Base-by-base conservation (phyloP, 2,888 invertebrate species). In the Cephalotes varians region DNA sequence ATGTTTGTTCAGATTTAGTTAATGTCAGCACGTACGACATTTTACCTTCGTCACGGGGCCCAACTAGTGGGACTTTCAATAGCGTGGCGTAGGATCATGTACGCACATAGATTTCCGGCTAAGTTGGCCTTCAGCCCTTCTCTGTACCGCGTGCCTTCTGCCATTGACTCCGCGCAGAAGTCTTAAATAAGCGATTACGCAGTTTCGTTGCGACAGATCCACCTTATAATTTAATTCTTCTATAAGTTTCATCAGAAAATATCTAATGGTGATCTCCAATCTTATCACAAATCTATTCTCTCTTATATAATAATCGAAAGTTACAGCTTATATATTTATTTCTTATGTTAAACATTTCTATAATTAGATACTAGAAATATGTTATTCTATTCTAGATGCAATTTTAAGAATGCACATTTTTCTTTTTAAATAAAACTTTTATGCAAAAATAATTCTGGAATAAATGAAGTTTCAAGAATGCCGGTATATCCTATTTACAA, bases 1-100 rank as follows among this genome's bases (percentile, higher is more conserved):
- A 79, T 93, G 93, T 93, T 93, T 94, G 92, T 91, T 93, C 93
- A 91, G 93, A 93, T 93, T 93, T 93, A 84, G 92, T 94, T 93
- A 93, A 92, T 92, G 92, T 91, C 91, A 87, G 90, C 88, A 84
- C 86, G 86, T 87, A 88, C 87, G 87, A 85, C 85, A 85, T 84
- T 91, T 85, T 88, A 88, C 87, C 89, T 90, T 86, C 91, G 91
- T 91, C 90, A 91, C 83, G 85, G 84, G 79, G 58, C 72, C 82
- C 34, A 37, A 64, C 72, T 81, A 56, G 60, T 71, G 85, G 85
- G 81, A 84, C 86, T 86, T 86, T 85, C 87, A 89, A 90, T 85
- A 81, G 72, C 67, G 34, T 51, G 34, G 21, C 58, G 37, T 62
- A 72, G 65, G 51, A 64, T 86, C 85, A 77, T 83, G 82, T 84